A percentile compares a stretch with the other conserved stretches of the same genome.
These are phyloP conservation scores for Noctua janthe DNA, from an alignment of 2,888 invertebrate genomes.

Conservation along the genomic window DNA sequence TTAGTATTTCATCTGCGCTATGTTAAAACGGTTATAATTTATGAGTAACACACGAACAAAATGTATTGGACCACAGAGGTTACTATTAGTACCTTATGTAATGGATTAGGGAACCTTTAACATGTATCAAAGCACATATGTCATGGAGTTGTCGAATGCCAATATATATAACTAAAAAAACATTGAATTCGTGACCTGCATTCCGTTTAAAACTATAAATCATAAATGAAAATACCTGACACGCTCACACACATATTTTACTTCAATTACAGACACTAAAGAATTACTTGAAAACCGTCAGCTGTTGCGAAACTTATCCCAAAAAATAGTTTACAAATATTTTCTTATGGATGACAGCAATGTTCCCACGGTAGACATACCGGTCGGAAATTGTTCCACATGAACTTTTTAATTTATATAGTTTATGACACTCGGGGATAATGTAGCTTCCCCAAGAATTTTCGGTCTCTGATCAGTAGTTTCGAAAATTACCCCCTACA, in stretches of 20 bases:
- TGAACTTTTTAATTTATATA: too few species aligned
- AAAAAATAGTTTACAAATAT: not conserved
- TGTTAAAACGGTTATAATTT: slow-evolving; percentile 35
- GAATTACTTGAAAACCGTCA: not conserved
- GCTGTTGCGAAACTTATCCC: not conserved
- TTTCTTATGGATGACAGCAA: not conserved
- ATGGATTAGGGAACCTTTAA: slow-evolving; percentile 34
- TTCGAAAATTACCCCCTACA: too few species aligned
- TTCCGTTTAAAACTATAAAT: slow-evolving; percentile 37
- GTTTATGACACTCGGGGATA: too few species aligned
- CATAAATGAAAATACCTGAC: slow-evolving; percentile 33
- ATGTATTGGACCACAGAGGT: slow-evolving; percentile 32
- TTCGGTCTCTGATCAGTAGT: too few species aligned
- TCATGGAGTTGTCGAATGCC: slow-evolving; percentile 41
- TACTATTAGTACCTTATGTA: slow-evolving; percentile 30
- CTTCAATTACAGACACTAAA: not conserved
- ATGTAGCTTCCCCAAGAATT: too few species aligned
- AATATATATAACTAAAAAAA: slow-evolving; percentile 42
- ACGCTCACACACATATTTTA: not conserved
- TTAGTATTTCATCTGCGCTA: slow-evolving; percentile 57
- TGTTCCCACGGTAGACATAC: not conserved
- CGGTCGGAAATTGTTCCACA: too few species aligned
- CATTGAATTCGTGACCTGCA: slow-evolving; percentile 49
- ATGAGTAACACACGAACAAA: slow-evolving; percentile 13
- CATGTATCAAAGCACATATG: slow-evolving; percentile 21